Percentiles rank a stretch among this genome's conserved stretches.
Evolutionary conservation across 2,797 vertebrate genomes (phyloP).

Genomic region (Chaenodraco wilsoni): DNA sequence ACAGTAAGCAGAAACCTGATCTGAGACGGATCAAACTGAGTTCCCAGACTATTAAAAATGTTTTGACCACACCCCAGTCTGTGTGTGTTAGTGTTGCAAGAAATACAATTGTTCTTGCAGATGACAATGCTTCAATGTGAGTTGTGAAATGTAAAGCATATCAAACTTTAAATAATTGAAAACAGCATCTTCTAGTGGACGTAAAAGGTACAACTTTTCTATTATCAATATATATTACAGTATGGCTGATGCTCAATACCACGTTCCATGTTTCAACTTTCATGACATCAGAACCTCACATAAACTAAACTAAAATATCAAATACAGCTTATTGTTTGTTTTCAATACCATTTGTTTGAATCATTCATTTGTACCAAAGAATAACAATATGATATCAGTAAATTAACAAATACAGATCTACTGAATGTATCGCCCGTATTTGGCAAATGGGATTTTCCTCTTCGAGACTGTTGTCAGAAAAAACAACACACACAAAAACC

Average conservation of each 20-base stretch:
- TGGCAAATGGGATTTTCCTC: background rate
- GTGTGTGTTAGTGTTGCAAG: background rate
- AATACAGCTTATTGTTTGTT: too few relatives aligned
- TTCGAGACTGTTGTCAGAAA: background rate
- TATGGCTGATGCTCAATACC: background rate
- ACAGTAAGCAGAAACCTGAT: constrained; percentile 43
- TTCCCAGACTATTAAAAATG: background rate
- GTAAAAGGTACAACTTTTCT: constrained; percentile 3
- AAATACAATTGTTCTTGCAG: background rate
- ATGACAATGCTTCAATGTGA: background rate
- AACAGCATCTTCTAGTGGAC: constrained; percentile 51
- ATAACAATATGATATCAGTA: background rate
- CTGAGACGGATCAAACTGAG: constrained; percentile 12
- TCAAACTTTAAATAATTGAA: background rate
- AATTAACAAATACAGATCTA: background rate
- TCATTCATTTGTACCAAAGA: too few relatives aligned
- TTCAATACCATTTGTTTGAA: too few relatives aligned
- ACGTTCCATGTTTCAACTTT: too few relatives aligned
- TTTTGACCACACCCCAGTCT: constrained; percentile 4
- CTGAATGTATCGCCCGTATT: background rate
- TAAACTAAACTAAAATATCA: too few relatives aligned
- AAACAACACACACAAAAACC: background rate
- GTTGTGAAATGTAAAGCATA: background rate
- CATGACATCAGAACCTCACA: too few relatives aligned
- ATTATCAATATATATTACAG: background rate